Base-by-base conservation (phyloP, 2,797 vertebrate species). In the Martes flavigula region DNA sequence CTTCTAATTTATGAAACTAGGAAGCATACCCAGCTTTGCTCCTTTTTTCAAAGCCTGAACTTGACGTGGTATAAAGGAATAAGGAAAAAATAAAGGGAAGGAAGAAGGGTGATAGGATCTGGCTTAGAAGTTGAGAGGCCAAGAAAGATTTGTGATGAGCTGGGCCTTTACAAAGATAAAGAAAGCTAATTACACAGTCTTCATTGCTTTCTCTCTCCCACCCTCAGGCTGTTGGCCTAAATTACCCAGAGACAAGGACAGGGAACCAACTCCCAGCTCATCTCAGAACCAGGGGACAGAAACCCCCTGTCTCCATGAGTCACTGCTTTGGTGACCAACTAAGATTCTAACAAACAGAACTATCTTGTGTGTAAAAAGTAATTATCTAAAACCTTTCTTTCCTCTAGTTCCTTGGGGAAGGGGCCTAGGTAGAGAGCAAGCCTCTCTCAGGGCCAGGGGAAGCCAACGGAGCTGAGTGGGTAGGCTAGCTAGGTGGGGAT, bases 51-150 rank as follows among this genome's bases (percentile, higher is more conserved):
- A 85, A 97, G 23, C 11, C 68, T 87, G 30, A 6, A 91, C 46
- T 40, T 96, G 87, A 77, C 23, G 43, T 97, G 92, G 87, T 96
- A 11, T 72, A 94, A 97, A 87, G 60, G 58, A 32, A n/a, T 1
- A 58, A 30, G 88, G 51, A 81, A 97, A 97, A 90, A 68, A 81
- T 46, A 75, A 75, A 75, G 72, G 40, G 40, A n/a, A 17, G 12
- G 25, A 75, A 17, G 23, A 5, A 58, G 3, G 60, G n/a, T 38
- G 40, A 14, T 46, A 96, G 72, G 54, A 75, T 75, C 18, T 12
- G 46, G 35, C 75, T 85, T 89, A 35, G 56, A 81, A 58, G 20
- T 91, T 27, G 58, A 75, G 18, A 70, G 32, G 56, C 5, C 70
- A 64, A 79, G 20, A 91, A 46, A 51, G 94, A 94, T 58, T 87